phyloP scores from a whole-genome alignment of 2,888 invertebrate species.

The Melieria omissa region DNA sequence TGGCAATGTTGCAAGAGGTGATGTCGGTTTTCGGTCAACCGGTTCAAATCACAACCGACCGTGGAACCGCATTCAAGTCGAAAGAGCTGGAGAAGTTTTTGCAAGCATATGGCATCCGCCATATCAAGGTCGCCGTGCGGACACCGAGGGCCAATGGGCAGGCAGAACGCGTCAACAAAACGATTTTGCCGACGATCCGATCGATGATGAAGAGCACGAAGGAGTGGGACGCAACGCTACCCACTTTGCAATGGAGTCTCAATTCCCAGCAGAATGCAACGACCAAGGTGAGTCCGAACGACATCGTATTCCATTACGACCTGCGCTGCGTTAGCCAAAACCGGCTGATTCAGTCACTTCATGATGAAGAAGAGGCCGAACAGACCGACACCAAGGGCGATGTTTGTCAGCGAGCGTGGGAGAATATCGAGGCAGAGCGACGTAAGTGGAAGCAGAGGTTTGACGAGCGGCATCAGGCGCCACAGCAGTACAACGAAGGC shows the following conservation, averaged over 20 bases:
- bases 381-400: neutral
- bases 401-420: neutral
- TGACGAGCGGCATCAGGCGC: slow-evolving; percentile 14
- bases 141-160: neutral
- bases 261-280: no score
- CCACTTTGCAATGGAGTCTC: no score
- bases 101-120: neutral
- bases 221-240: neutral
- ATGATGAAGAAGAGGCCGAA: slow-evolving; percentile 8
- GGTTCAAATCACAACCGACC: no score
- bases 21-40: no score
- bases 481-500: slow-evolving; percentile 1
- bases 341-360: slow-evolving; percentile 24
- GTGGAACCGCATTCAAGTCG: no score
- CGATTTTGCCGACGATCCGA: neutral
- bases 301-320: slow-evolving; percentile 28
- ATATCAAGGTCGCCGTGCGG: neutral
- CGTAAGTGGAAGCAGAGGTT: slow-evolving; percentile 36
- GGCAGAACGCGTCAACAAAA: slow-evolving; percentile 2
- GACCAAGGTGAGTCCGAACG: slow-evolving; percentile 29
- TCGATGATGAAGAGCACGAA: neutral
- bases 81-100: no score
- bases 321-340: slow-evolving; percentile 27
- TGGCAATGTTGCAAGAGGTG: no score
- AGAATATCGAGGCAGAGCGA: slow-evolving; percentile 8